Evolutionary conservation across 2,888 invertebrate genomes (phyloP).

Genomic region (Eilema griseolum): DNA sequence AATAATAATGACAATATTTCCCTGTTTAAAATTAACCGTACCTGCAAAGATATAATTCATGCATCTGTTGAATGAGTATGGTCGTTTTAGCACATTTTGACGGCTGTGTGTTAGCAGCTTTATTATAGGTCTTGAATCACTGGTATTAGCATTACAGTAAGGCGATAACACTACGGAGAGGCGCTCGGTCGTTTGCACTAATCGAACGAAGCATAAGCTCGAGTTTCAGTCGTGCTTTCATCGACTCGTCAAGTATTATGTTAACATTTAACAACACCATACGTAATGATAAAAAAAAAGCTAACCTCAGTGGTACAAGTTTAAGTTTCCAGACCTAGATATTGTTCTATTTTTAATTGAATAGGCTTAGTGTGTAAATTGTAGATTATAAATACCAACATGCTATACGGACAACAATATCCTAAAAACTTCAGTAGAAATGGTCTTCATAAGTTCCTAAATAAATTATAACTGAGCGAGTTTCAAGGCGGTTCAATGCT

Average conservation of each 20-base stretch:
- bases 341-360: too few relatives aligned
- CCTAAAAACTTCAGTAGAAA: too few relatives aligned
- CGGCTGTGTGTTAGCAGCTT: background rate
- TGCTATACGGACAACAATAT: too few relatives aligned
- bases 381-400: too few relatives aligned
- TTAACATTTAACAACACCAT: constrained; percentile 43
- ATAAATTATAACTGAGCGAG: background rate
- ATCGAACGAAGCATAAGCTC: constrained; percentile 65
- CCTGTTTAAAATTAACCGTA: background rate
- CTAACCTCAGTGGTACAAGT: too few relatives aligned
- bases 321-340: too few relatives aligned
- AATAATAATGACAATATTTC: too few relatives aligned
- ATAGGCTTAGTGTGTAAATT: too few relatives aligned
- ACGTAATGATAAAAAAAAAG: too few relatives aligned
- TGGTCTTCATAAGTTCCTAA: background rate
- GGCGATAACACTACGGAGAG: constrained; percentile 58
- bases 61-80: background rate
- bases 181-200: constrained; percentile 68
- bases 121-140: constrained; percentile 21
- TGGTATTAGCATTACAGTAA: constrained; percentile 49
- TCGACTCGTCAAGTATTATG: constrained; percentile 54
- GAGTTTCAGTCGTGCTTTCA: constrained; percentile 71
- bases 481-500: background rate
- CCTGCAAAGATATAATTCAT: background rate
- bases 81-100: background rate